These are phyloP conservation scores for Apus apus DNA, from an alignment of 2,113 vertebrate species.

Conservation along the genomic window DNA sequence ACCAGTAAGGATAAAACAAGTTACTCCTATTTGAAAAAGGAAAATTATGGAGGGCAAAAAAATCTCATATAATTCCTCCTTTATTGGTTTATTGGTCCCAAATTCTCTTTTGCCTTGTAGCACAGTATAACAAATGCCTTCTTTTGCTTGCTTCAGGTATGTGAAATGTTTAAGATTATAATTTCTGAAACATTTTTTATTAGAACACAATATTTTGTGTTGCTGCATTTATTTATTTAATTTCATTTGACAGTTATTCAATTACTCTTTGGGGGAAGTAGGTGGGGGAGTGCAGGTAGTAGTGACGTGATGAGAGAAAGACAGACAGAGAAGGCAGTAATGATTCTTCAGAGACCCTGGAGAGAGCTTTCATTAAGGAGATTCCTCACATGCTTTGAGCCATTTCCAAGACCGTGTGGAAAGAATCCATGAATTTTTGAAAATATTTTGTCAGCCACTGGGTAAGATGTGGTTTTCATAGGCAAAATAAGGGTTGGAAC, in stretches of 20 bases:
- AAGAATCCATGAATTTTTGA: not conserved
- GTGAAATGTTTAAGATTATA: not conserved
- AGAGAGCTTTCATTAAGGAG: not conserved
- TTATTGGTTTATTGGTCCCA: not conserved
- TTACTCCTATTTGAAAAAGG: not conserved
- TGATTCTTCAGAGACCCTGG: not conserved
- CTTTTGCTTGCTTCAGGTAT: not conserved
- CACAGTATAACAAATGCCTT: not conserved
- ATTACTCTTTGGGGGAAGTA: not conserved
- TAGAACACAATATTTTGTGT: not conserved
- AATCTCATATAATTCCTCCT: not conserved
- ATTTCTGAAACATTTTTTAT: not conserved
- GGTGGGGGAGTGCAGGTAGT: not conserved
- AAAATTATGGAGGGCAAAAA: not conserved
- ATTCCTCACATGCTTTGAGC: not conserved
- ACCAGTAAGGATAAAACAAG: not conserved
- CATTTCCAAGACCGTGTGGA: not conserved
- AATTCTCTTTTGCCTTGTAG: not conserved
- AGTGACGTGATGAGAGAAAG: not conserved
- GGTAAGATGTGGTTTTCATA: not conserved
- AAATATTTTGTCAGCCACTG: not conserved
- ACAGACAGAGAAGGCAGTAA: not conserved
- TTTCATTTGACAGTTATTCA: not conserved
- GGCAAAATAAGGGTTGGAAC: not conserved
- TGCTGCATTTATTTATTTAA: not conserved